Evolutionary conservation across 1,140 invertebrate genomes (phyloP), one percentile per base, ranked within the genome.

Genomic region (Oncopeltus fasciatus): DNA sequence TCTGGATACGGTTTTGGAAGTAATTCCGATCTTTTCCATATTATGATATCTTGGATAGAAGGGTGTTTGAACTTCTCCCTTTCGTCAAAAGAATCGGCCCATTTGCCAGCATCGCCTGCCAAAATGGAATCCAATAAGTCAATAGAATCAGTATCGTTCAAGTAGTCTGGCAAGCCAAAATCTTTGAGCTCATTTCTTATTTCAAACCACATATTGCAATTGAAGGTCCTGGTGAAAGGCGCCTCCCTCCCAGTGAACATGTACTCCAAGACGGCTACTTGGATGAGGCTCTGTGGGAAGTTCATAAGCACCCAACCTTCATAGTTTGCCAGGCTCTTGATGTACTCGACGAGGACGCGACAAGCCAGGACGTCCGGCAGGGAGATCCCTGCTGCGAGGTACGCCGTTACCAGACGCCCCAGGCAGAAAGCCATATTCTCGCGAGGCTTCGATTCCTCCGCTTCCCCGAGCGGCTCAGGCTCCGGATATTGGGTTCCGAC

Each of bases 281-380:
- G 81, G 78, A 71, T 83, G 76, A 16, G 74, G 68, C 59, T 79
- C 77, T 21, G 70, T 1, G 82, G 82, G 71, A 79, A 84, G 69
- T 83, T 80, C 57, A 83, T 70, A 21, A 83, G 72, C 38, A 78
- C 77, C 75, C 81, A 84, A 4, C 82, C 81, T 56, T 76, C 68
- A 38, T 77, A 73, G 63, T 75, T 65, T 4, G 67, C 56, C 33
- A 79, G 69, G 31, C 73, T 71, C 70, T 77, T 79, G 20, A 83
- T 64, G 68, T 82, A 83, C 66, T 82, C 80, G 1, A 81, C 70
- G 57, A 83, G 69, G 68, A 80, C 79, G 20, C 75, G 75, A 0
- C 76, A 74, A 31, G 77, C 60, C 11, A 82, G 70, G 65, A 78
- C 71, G 69, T 81, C 77, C 24, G 75, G 75, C 46, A 83, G 68